Percentiles rank a stretch among this genome's conserved stretches.
Conservation (phyloP, 2,113 vertebrate species). For the Stegostoma tigrinum region DNA sequence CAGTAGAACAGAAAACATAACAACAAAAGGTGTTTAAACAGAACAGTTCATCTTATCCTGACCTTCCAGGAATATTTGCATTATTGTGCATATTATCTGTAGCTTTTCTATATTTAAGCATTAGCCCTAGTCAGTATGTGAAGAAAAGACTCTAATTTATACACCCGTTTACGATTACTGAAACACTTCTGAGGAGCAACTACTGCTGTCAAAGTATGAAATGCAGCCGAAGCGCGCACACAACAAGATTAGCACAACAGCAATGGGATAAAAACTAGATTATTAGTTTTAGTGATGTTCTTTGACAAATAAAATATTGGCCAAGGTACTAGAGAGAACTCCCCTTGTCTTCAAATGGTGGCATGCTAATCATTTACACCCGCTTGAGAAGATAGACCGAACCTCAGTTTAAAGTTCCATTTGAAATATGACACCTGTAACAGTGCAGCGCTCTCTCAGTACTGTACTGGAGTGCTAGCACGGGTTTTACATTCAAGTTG, state of each 20-base stretch:
- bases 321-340: neutral
- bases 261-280: neutral
- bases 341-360: neutral
- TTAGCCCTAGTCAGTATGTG: neutral
- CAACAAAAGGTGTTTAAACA: neutral
- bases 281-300: neutral
- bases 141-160: neutral
- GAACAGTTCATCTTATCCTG: neutral
- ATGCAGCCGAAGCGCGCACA: no score
- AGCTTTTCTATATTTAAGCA: neutral
- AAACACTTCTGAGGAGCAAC: no score
- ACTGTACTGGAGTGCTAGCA: neutral
- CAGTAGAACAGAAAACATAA: neutral
- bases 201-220: no score
- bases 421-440: neutral
- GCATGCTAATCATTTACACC: neutral
- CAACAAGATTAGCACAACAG: neutral
- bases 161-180: neutral
- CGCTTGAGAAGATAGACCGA: neutral
- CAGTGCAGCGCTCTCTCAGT: neutral
- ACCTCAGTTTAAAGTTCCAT: neutral
- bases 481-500: neutral
- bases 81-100: neutral
- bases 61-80: constrained; percentile 7
- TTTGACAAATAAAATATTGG: neutral